A percentile compares a stretch with the other conserved stretches of the same genome.
Conservation (phyloP, 2,113 vertebrate genomes). For the Pluvianellus socialis region DNA sequence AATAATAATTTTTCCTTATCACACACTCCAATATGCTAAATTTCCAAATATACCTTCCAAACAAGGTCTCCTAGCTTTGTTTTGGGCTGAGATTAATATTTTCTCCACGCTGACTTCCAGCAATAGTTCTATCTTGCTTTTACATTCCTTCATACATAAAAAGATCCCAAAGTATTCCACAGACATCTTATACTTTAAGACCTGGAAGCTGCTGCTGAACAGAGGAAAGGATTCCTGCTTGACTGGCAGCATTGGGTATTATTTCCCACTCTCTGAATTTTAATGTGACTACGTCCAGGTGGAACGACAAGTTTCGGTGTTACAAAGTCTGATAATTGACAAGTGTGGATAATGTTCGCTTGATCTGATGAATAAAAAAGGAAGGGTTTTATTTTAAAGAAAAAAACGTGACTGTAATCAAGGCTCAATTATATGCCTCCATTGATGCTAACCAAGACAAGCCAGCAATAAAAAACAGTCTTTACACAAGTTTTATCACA, state of each 20-base stretch:
- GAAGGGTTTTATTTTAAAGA: not conserved
- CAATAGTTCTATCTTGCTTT: not conserved
- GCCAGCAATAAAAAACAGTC: not conserved
- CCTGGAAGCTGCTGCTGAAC: not conserved
- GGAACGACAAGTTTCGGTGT: not conserved
- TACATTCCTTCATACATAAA: not conserved
- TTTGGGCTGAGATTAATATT: not conserved
- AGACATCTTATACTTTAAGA: not conserved
- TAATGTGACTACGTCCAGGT: slow-evolving; percentile 9
- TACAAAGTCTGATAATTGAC: slow-evolving; percentile 37
- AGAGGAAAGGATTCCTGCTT: slow-evolving; percentile 16
- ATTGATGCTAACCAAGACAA: not conserved
- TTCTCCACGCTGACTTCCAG: not conserved
- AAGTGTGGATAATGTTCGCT: not conserved
- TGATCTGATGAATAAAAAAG: not conserved
- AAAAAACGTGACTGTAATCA: not conserved
- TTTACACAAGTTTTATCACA: not conserved
- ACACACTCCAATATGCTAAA: not conserved
- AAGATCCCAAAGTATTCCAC: not conserved
- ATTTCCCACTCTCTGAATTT: slow-evolving; percentile 26
- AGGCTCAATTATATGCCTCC: slow-evolving; percentile 20
- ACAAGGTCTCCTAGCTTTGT: not conserved
- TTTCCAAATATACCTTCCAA: not conserved
- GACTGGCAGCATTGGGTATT: slow-evolving; percentile 26
- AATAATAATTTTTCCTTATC: not conserved